phyloP scores from a whole-genome alignment of 2,888 invertebrate species.

The Epiblema foenella region DNA sequence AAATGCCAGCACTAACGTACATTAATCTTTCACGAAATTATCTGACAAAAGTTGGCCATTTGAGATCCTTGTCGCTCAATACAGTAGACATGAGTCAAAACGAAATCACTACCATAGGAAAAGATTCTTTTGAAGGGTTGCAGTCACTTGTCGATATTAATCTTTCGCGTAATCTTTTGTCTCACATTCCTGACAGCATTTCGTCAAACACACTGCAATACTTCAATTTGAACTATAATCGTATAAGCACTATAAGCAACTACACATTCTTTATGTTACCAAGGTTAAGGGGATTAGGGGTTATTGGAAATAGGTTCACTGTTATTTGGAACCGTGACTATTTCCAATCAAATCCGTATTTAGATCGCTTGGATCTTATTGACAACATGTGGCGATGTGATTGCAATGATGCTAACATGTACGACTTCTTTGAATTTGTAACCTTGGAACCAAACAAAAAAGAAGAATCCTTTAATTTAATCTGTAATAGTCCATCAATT shows the following conservation, averaged over 20 bases:
- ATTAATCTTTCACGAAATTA: constrained; percentile 88
- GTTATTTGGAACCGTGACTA: constrained; percentile 84
- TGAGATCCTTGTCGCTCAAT: constrained; percentile 84
- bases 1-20: constrained; percentile 85
- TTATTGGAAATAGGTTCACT: constrained; percentile 90
- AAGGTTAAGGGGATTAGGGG: constrained; percentile 84
- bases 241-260: constrained; percentile 86
- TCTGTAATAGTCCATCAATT: constrained; percentile 87
- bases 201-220: constrained; percentile 85
- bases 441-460: constrained; percentile 84
- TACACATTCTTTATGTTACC: constrained; percentile 86
- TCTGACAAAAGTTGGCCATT: constrained; percentile 83
- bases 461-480: constrained; percentile 78
- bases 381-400: constrained; percentile 93
- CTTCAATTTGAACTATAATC: constrained; percentile 86
- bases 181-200: constrained; percentile 86
- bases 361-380: constrained; percentile 85
- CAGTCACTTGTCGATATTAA: constrained; percentile 86
- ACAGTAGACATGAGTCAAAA: constrained; percentile 87
- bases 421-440: constrained; percentile 86
- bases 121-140: constrained; percentile 84
- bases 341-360: constrained; percentile 85
- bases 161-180: constrained; percentile 88
- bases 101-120: constrained; percentile 86
- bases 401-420: constrained; percentile 86